phyloP scores from a whole-genome alignment of 2,888 invertebrate genomes.

The Helleia helle region DNA sequence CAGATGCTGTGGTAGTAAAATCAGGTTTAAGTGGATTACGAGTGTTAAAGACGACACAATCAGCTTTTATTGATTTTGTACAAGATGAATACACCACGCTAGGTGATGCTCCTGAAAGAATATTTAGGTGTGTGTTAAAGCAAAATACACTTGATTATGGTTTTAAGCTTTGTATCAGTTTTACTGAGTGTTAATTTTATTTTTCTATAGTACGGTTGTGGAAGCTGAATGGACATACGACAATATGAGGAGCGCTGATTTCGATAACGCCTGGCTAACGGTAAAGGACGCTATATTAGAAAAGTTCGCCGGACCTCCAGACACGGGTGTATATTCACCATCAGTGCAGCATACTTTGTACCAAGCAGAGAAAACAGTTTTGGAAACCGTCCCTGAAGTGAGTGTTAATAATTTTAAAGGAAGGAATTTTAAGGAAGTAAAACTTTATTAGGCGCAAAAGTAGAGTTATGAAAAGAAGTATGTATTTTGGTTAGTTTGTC shows the following conservation, averaged over 20 bases:
- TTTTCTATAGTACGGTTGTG: slow-evolving; percentile 77
- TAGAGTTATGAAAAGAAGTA: no score
- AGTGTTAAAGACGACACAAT: slow-evolving; percentile 86
- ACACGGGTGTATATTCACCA: slow-evolving; percentile 81
- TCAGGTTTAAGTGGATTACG: slow-evolving; percentile 81
- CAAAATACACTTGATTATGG: neutral
- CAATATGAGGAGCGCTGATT: slow-evolving; percentile 76
- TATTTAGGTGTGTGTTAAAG: slow-evolving; percentile 66
- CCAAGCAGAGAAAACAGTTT: slow-evolving; percentile 78
- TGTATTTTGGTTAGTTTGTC: no score
- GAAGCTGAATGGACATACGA: slow-evolving; percentile 84
- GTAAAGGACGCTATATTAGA: slow-evolving; percentile 81
- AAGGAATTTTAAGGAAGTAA: no score
- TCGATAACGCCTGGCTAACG: slow-evolving; percentile 79
- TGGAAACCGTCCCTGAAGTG: slow-evolving; percentile 81
- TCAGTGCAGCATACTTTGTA: slow-evolving; percentile 87
- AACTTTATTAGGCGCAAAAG: no score
- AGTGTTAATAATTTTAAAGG: slow-evolving; percentile 17
- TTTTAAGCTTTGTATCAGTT: neutral
- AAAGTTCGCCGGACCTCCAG: slow-evolving; percentile 84
- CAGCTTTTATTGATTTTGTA: slow-evolving; percentile 85
- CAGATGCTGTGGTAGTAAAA: slow-evolving; percentile 73
- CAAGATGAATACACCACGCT: slow-evolving; percentile 85
- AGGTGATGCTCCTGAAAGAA: slow-evolving; percentile 82
- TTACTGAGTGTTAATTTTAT: neutral